phyloP scores from a whole-genome alignment of 1,140 invertebrate species.

The Mamestra configurata region DNA sequence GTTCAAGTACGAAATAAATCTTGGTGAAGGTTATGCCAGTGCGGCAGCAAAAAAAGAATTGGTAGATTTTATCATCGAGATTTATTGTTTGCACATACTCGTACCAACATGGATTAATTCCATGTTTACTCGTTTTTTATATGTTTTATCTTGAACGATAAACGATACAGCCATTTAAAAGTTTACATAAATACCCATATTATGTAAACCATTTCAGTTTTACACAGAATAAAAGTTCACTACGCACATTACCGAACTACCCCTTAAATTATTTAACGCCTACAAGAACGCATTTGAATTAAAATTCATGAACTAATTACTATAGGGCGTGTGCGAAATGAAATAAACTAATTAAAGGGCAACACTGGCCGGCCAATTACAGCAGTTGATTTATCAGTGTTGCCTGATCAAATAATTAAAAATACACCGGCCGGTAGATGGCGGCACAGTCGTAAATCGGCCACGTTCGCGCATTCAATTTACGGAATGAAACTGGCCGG shows the following conservation, averaged over 20 bases:
- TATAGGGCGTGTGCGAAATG: constrained; percentile 72
- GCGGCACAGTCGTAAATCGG: constrained; percentile 68
- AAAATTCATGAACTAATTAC: constrained; percentile 81
- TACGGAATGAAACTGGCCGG: constrained; percentile 66
- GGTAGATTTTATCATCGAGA: constrained; percentile 38
- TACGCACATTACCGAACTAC: not conserved
- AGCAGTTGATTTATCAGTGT: constrained; percentile 79
- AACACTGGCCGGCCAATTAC: constrained; percentile 77
- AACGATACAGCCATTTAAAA: constrained; percentile 28
- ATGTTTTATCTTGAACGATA: constrained; percentile 16
- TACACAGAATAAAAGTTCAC: constrained; percentile 5
- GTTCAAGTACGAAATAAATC: constrained; percentile 32
- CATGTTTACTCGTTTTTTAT: constrained; percentile 36
- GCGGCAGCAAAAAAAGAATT: constrained; percentile 36
- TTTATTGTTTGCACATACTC: constrained; percentile 35
- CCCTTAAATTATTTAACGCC: constrained; percentile 56
- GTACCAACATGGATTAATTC: constrained; percentile 42
- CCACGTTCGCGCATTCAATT: constrained; percentile 75
- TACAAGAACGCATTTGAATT: constrained; percentile 66
- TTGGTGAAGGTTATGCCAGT: constrained; percentile 27
- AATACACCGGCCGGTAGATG: constrained; percentile 73
- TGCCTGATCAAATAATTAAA: constrained; percentile 87
- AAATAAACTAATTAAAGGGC: constrained; percentile 80
- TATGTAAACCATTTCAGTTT: constrained; percentile 27
- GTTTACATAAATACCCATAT: not conserved